Evolutionary conservation across 1,140 invertebrate species (phyloP).

Genomic region (Lordiphosa mommai): DNA sequence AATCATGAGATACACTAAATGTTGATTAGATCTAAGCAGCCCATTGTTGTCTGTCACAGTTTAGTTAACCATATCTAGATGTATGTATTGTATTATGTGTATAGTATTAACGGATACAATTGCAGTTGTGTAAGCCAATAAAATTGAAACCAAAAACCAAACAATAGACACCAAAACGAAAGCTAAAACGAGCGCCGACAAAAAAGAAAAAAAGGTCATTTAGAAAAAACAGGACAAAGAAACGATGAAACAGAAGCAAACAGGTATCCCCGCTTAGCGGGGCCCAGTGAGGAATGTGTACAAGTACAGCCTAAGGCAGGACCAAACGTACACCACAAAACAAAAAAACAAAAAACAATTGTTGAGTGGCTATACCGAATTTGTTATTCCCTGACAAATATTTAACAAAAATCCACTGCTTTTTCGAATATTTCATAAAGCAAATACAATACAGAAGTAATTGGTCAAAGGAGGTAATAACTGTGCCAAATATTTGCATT

Average conservation of each 20-base stretch:
- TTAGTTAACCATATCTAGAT: slow-evolving; percentile 19
- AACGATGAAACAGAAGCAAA: slow-evolving; percentile 12
- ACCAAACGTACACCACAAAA: not conserved
- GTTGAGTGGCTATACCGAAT: too few species aligned
- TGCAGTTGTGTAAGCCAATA: slow-evolving; percentile 56
- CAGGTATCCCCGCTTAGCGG: not conserved
- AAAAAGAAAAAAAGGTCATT: slow-evolving; percentile 46
- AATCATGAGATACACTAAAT: slow-evolving; percentile 13
- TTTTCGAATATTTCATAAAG: too few species aligned
- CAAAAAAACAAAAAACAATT: not conserved
- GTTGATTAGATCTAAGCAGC: slow-evolving; percentile 32
- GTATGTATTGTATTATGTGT: slow-evolving; percentile 13
- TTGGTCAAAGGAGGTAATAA: too few species aligned
- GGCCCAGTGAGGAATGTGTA: not conserved
- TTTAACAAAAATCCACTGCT: too few species aligned
- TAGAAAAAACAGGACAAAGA: slow-evolving; percentile 12
- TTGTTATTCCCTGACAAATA: too few species aligned
- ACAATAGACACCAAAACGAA: slow-evolving; percentile 18
- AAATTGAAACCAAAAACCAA: slow-evolving; percentile 38
- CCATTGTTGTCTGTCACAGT: slow-evolving; percentile 30
- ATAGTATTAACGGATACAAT: slow-evolving; percentile 31
- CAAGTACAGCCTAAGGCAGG: not conserved
- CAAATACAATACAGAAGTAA: too few species aligned
- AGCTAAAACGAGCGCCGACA: slow-evolving; percentile 45
- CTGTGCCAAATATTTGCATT: too few species aligned